These are phyloP conservation scores for Macrobrachium nipponense DNA, from an alignment of 1,140 invertebrate species.

Conservation along the genomic window DNA sequence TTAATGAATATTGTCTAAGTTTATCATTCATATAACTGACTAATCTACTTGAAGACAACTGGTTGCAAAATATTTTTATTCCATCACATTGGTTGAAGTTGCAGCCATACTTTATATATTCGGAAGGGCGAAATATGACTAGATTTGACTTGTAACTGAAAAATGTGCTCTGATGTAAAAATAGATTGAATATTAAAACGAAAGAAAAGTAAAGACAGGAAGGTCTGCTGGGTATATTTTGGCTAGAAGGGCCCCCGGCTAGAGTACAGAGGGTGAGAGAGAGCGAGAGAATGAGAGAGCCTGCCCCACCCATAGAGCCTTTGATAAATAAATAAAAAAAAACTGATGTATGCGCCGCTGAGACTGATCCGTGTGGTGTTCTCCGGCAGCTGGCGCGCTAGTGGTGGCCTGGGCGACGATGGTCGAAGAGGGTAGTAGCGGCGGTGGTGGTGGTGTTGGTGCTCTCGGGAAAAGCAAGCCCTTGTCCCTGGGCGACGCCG, in stretches of 20 bases:
- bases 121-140: too few relatives aligned
- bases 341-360: not conserved
- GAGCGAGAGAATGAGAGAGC: too few relatives aligned
- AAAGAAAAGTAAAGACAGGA: not conserved
- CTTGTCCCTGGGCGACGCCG: conserved; percentile 22
- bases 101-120: too few relatives aligned
- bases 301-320: not conserved
- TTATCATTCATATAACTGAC: too few relatives aligned
- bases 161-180: too few relatives aligned
- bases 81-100: too few relatives aligned
- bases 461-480: not conserved
- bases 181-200: not conserved
- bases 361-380: conserved; percentile 57
- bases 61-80: too few relatives aligned
- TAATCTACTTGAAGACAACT: too few relatives aligned
- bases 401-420: conserved; percentile 59
- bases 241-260: conserved; percentile 13
- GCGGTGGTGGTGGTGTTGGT: conserved; percentile 29
- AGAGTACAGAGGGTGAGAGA: conserved; percentile 30
- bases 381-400: conserved; percentile 58
- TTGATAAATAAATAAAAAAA: not conserved
- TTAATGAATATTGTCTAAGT: too few relatives aligned
- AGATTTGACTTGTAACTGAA: too few relatives aligned
- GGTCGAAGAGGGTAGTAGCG: conserved; percentile 48
- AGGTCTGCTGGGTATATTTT: not conserved